These are phyloP conservation scores for Phrynosoma blainvillii DNA, from an alignment of 2,113 vertebrate species.

Conservation along the genomic window DNA sequence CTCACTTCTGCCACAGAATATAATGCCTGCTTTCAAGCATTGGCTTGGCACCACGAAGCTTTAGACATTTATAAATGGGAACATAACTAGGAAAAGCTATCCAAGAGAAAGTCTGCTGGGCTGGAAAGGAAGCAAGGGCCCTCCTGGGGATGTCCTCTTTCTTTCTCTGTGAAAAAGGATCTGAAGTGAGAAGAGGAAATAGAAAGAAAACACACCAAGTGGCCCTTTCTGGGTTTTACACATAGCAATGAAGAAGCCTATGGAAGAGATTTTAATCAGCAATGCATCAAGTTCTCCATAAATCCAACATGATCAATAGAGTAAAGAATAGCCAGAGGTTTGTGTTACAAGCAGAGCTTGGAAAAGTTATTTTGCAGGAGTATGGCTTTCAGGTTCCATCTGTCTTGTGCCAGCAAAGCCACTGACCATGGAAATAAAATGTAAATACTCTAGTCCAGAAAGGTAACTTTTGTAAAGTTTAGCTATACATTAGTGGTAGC, in stretches of 20 bases:
- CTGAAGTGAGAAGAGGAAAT: background rate
- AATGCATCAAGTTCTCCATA: background rate
- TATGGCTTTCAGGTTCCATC: background rate
- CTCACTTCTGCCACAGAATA: background rate
- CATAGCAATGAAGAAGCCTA: background rate
- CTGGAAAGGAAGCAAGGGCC: background rate
- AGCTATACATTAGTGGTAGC: too few species aligned
- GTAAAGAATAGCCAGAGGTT: background rate
- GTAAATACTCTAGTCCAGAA: too few species aligned
- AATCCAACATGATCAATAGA: background rate
- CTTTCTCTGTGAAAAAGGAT: background rate
- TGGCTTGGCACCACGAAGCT: background rate
- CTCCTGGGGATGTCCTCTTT: background rate
- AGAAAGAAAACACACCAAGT: background rate
- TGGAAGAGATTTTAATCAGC: background rate
- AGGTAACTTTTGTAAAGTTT: too few species aligned
- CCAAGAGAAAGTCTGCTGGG: background rate
- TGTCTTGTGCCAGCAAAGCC: background rate
- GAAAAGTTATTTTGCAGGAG: too few species aligned
- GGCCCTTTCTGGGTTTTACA: background rate
- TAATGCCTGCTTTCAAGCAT: background rate
- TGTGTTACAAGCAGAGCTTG: too few species aligned
- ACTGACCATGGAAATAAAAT: too few species aligned
- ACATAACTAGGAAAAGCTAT: constrained; percentile 1
- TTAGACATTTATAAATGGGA: background rate